These are phyloP conservation scores for Pipistrellus pygmaeus DNA, from an alignment of 2,797 vertebrate genomes.

Conservation along the genomic window DNA sequence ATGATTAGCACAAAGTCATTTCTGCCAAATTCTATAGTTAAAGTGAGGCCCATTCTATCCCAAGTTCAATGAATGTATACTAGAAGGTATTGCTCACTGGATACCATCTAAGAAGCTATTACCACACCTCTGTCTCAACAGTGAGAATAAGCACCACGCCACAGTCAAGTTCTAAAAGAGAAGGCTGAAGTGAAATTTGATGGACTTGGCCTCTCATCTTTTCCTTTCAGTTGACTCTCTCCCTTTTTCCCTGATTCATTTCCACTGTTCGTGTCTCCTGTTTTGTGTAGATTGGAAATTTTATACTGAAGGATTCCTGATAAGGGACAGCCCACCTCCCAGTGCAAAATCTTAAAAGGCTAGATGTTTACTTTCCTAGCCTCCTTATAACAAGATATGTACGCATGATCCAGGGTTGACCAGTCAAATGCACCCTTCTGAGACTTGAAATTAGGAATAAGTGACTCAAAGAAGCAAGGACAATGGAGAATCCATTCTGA, in stretches of 20 bases:
- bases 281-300: not conserved
- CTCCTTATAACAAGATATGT: not conserved
- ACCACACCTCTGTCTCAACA: not conserved
- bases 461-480: not conserved
- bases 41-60: not conserved
- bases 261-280: not conserved
- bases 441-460: not conserved
- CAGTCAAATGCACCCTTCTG: not conserved
- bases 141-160: not conserved
- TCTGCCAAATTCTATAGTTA: conserved; percentile 7
- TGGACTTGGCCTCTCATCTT: not conserved
- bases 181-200: not conserved
- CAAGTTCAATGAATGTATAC: not conserved
- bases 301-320: not conserved
- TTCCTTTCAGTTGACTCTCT: conserved; percentile 16
- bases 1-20: not conserved
- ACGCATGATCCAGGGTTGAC: not conserved
- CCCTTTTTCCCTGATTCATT: not conserved
- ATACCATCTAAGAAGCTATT: not conserved
- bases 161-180: not conserved
- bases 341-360: not conserved
- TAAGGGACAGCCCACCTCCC: not conserved
- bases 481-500: not conserved
- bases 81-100: not conserved
- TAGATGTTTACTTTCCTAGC: not conserved